Evolutionary conservation across 2,797 vertebrate species (phyloP).

Genomic region (Lepidocolaptes lacrymiger): DNA sequence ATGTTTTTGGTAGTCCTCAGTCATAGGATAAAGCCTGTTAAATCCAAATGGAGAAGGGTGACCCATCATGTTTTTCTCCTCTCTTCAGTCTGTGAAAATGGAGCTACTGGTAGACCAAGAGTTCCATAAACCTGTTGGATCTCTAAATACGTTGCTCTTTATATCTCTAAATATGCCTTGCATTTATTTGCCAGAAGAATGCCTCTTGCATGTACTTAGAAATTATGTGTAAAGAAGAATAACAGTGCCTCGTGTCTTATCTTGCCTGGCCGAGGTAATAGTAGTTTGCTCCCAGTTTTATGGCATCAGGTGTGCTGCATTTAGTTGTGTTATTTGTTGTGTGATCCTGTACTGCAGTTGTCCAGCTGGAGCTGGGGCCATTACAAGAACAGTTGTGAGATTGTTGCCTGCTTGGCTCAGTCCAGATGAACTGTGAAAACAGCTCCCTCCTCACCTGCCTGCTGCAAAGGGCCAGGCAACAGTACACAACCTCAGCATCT

Average conservation of each 20-base stretch:
- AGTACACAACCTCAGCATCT: background rate
- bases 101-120: background rate
- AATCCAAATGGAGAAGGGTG: background rate
- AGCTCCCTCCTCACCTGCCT: background rate
- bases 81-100: background rate
- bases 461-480: background rate
- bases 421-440: background rate
- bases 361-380: background rate
- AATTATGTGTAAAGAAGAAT: background rate
- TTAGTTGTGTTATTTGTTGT: background rate
- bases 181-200: background rate
- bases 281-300: background rate
- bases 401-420: background rate
- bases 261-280: background rate
- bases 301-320: background rate
- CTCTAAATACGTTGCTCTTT: background rate
- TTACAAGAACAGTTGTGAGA: background rate
- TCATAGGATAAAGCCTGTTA: background rate
- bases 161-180: background rate
- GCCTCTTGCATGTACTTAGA: background rate
- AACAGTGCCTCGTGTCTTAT: background rate
- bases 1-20: background rate
- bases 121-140: background rate
- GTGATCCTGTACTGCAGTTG: background rate
- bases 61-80: background rate